Percentiles rank a stretch among this genome's conserved stretches.
Conservation (phyloP, 2,888 invertebrate genomes). For the Corythucha ciliata region DNA sequence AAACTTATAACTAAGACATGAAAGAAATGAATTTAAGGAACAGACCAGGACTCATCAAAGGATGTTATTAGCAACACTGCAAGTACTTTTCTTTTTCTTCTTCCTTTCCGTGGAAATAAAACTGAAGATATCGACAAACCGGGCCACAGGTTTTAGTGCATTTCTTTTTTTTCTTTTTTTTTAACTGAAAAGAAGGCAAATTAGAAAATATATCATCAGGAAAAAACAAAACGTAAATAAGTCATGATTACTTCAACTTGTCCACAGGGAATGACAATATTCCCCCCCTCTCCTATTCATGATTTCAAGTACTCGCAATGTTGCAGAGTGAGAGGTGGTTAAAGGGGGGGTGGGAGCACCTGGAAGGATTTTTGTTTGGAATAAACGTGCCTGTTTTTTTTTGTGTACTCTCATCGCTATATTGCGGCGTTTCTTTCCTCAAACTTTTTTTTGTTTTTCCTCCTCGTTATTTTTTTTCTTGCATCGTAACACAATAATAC, state of each 20-base stretch:
- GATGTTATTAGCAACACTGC: conserved; percentile 34
- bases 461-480: conserved; percentile 32
- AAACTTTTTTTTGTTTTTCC: conserved; percentile 30
- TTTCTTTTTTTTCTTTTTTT: too few relatives aligned
- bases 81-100: conserved; percentile 33
- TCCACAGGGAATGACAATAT: conserved; percentile 24
- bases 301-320: conserved; percentile 33
- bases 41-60: conserved; percentile 21
- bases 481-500: conserved; percentile 33
- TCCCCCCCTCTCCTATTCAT: not conserved
- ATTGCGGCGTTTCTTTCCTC: too few relatives aligned
- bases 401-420: too few relatives aligned
- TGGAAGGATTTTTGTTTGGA: too few relatives aligned
- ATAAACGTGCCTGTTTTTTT: conserved; percentile 11
- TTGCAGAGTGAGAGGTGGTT: conserved; percentile 26
- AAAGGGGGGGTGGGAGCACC: conserved; percentile 8
- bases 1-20: too few relatives aligned
- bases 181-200: conserved; percentile 18
- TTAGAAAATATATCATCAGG: conserved; percentile 16
- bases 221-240: conserved; percentile 27
- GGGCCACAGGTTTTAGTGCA: conserved; percentile 30
- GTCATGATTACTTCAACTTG: conserved; percentile 35
- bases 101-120: too few relatives aligned
- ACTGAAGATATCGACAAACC: conserved; percentile 31
- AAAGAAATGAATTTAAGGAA: conserved; percentile 12